Base-by-base conservation (phyloP, 92 coral and sea anemone genomes). In the Zoanthus solanderi region DNA sequence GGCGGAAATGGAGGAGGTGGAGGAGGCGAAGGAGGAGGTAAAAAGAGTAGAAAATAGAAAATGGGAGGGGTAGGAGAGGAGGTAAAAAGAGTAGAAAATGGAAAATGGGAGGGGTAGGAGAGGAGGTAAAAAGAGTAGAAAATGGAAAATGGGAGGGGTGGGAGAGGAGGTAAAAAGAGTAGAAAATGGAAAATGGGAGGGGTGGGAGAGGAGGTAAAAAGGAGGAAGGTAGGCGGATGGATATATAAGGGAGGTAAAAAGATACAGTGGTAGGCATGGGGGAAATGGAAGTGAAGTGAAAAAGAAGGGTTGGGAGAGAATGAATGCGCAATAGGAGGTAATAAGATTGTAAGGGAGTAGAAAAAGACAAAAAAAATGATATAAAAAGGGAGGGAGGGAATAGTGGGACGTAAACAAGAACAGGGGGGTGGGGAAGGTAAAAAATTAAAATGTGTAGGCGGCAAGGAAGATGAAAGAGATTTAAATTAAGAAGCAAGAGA, bases 1-100 rank as follows among this genome's bases (percentile, higher is more conserved):
- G 79, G 79, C 4, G 79, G 61, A 0, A 58, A 60, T 2, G 79
- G 79, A 0, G 72, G 72, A 0, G 72, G 37, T 1, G 72, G 72
- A 6, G 72, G 69, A 63, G 69, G 69, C 1, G 69, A 23, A 9
- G 78, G 78, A n/a, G 78, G 78, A 37, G 78, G 78, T 11, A 54
- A 23, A 23, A 23, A 23, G 23, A 23, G 23, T 23, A 23, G 23
- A 23, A 23, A 23, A 23, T 50, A 12, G 57, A 53, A 42, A 45
- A 45, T 23, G 75, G 75, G 23, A 23, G 23, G 23, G 23, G 23
- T 23, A 0, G 23, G 23, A 23, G 23, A 23, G 23, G 23, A 23
- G 9, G 75, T 37, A 23, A 45, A 45, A 71, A 37, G 78, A 0
- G 78, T 9, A 57, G 78, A 8, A 58, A 23, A 23, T 23, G 23